phyloP scores from a whole-genome alignment of 2,113 vertebrate species.

The Pachycephala philippinensis region DNA sequence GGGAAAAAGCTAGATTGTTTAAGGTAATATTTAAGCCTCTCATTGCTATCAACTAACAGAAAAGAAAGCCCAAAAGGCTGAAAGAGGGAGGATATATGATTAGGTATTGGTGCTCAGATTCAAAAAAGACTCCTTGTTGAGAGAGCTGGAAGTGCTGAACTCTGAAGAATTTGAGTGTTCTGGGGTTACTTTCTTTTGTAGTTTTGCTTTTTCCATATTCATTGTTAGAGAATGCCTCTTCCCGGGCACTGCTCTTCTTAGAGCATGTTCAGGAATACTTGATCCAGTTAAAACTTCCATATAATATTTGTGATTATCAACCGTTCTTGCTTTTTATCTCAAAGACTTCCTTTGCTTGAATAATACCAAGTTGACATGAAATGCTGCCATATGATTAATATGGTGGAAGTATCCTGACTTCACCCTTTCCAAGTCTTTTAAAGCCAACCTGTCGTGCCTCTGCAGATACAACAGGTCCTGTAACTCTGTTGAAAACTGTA shows the following conservation, averaged over 20 bases:
- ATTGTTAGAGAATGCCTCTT: neutral
- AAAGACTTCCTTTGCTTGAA: neutral
- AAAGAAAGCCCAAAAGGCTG: neutral
- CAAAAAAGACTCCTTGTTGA: conserved; percentile 38
- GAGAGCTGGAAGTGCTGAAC: neutral
- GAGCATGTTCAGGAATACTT: neutral
- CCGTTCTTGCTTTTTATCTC: neutral
- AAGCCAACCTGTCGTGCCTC: neutral
- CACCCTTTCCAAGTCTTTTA: neutral
- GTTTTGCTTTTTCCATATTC: neutral
- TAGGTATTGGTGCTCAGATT: neutral
- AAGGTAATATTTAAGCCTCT: neutral
- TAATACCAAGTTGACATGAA: neutral
- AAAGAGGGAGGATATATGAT: neutral
- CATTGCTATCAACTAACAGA: neutral
- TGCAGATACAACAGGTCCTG: neutral
- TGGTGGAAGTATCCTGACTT: neutral
- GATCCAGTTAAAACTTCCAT: neutral
- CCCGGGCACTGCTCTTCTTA: neutral
- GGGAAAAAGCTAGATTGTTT: neutral
- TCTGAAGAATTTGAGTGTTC: neutral
- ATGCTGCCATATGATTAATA: neutral
- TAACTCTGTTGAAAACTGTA: neutral
- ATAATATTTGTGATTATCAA: neutral
- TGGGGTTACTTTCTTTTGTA: neutral